Conservation (phyloP, 2,113 vertebrate species). For the Mus spicilegus region DNA sequence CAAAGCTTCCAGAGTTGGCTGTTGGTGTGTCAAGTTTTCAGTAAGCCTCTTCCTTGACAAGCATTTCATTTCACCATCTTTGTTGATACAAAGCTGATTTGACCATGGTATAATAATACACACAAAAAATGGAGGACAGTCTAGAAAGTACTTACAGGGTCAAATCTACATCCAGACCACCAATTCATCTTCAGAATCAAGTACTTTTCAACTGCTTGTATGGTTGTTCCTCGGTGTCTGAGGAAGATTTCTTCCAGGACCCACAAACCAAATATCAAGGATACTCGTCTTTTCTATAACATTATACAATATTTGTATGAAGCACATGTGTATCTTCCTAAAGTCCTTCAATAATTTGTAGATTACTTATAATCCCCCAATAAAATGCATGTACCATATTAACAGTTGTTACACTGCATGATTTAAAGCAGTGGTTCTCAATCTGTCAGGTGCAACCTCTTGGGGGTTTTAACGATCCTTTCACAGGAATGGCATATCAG, state of each 20-base stretch:
- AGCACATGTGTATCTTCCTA: neutral
- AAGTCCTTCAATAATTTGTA: neutral
- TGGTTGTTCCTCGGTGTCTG: neutral
- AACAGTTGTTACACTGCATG: neutral
- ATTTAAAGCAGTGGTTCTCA: neutral
- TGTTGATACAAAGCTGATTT: conserved; percentile 26
- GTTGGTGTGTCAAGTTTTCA: neutral
- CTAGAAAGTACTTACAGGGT: neutral
- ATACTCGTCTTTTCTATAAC: neutral
- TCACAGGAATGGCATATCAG: neutral
- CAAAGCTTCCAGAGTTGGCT: conserved; percentile 19
- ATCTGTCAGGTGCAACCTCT: neutral
- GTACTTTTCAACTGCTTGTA: neutral
- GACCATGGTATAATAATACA: neutral
- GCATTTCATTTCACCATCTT: neutral
- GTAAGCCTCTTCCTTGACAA: neutral
- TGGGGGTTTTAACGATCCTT: neutral
- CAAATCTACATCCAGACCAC: neutral
- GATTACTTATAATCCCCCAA: neutral
- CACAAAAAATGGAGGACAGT: neutral
- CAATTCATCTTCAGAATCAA: conserved; percentile 48
- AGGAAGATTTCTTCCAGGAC: neutral
- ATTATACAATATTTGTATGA: neutral
- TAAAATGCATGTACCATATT: neutral
- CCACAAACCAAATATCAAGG: neutral